phyloP scores from a whole-genome alignment of 2,113 vertebrate genomes.

The Poecilia latipinna region DNA sequence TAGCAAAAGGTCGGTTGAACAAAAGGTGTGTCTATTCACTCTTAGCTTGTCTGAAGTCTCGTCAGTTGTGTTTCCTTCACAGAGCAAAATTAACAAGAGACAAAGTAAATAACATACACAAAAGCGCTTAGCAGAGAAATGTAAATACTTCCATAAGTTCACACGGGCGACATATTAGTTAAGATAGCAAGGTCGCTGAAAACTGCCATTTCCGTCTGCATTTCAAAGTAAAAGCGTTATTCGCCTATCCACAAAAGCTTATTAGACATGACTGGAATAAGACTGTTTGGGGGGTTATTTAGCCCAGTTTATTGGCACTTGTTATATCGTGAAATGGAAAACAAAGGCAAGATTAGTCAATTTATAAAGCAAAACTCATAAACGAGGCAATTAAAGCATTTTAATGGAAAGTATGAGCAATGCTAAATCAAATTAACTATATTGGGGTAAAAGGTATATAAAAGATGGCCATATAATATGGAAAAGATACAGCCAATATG shows the following conservation, averaged over 20 bases:
- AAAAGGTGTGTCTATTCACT: neutral
- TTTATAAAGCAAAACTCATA: too few species aligned
- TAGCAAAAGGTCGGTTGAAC: neutral
- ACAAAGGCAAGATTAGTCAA: too few species aligned
- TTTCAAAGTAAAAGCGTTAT: slow-evolving; percentile 32
- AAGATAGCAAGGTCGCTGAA: neutral
- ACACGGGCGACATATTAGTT: neutral
- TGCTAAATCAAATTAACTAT: too few species aligned
- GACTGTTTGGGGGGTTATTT: too few species aligned
- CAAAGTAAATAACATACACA: neutral
- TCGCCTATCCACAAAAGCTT: neutral
- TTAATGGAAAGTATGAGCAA: too few species aligned
- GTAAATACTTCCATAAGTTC: neutral
- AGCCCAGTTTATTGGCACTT: too few species aligned
- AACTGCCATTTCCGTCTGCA: neutral
- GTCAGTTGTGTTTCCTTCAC: neutral
- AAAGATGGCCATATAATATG: too few species aligned
- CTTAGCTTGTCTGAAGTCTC: neutral
- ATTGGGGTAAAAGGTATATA: too few species aligned
- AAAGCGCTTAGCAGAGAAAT: neutral
- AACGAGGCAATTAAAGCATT: too few species aligned
- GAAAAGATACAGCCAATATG: too few species aligned
- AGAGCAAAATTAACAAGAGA: neutral
- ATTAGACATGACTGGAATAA: too few species aligned
- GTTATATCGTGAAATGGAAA: too few species aligned